phyloP scores from a whole-genome alignment of 2,888 invertebrate species.

The Lochmaea crataegi region DNA sequence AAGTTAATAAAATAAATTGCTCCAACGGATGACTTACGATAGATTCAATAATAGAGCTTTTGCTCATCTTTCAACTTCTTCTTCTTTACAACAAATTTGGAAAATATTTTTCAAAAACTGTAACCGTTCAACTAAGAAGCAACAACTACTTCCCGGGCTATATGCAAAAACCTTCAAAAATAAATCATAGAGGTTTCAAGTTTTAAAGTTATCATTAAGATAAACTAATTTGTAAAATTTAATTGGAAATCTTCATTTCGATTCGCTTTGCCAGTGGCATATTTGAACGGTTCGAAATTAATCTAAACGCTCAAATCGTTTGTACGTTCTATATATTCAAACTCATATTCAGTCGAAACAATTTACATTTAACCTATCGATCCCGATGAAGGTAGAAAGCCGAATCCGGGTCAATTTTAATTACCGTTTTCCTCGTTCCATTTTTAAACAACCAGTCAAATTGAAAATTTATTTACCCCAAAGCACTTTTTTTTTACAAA shows the following conservation, averaged over 20 bases:
- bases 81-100: no score
- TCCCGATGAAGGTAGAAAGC: background rate
- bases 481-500: background rate
- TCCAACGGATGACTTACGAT: background rate
- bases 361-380: background rate
- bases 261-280: background rate
- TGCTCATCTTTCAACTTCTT: background rate
- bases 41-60: background rate
- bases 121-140: no score
- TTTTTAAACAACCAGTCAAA: background rate
- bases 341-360: background rate
- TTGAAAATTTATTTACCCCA: background rate
- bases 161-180: no score
- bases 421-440: background rate
- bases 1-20: conserved; percentile 3
- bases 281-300: background rate
- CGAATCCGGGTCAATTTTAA: conserved; percentile 2
- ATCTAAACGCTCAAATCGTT: background rate
- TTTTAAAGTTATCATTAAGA: background rate
- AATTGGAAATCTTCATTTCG: background rate
- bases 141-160: no score
- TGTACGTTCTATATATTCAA: background rate
- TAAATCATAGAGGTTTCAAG: no score
- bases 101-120: no score
- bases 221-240: background rate